phyloP scores from a whole-genome alignment of 2,797 vertebrate species.

The Channallabes apus region DNA sequence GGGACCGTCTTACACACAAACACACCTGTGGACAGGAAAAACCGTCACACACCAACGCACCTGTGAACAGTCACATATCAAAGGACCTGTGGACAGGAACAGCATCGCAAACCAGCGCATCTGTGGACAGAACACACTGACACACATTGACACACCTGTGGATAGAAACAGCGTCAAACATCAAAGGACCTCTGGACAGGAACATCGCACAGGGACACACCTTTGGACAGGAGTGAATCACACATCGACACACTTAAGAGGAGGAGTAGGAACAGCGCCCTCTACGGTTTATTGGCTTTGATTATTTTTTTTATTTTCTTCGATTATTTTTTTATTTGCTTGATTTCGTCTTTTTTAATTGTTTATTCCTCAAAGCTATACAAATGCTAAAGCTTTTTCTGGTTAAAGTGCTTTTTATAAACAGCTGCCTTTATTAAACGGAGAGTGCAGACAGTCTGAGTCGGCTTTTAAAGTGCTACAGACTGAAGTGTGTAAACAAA shows the following conservation, averaged over 20 bases:
- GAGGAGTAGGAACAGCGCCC: neutral
- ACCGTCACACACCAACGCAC: neutral
- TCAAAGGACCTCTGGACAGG: neutral
- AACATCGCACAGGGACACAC: neutral
- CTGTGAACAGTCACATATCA: neutral
- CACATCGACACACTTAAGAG: neutral
- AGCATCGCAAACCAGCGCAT: constrained; percentile 71
- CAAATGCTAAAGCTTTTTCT: neutral
- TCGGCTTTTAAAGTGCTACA: neutral
- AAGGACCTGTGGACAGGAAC: neutral
- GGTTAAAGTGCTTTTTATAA: neutral
- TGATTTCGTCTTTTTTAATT: neutral
- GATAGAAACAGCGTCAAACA: neutral
- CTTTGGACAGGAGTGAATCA: too few relatives aligned
- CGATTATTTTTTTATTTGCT: neutral
- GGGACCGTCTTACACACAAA: constrained; percentile 83
- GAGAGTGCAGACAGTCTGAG: neutral
- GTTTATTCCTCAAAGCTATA: neutral
- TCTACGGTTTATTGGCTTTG: too few relatives aligned
- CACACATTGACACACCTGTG: neutral
- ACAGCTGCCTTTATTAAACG: neutral
- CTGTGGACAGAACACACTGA: constrained; percentile 53
- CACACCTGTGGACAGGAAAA: constrained; percentile 64
- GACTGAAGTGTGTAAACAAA: neutral
- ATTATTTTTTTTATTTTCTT: too few relatives aligned